Percentiles rank a stretch among this genome's conserved stretches.
These are phyloP conservation scores for Notarius lentiginosus DNA, from an alignment of 2,113 vertebrate species.

Conservation along the genomic window DNA sequence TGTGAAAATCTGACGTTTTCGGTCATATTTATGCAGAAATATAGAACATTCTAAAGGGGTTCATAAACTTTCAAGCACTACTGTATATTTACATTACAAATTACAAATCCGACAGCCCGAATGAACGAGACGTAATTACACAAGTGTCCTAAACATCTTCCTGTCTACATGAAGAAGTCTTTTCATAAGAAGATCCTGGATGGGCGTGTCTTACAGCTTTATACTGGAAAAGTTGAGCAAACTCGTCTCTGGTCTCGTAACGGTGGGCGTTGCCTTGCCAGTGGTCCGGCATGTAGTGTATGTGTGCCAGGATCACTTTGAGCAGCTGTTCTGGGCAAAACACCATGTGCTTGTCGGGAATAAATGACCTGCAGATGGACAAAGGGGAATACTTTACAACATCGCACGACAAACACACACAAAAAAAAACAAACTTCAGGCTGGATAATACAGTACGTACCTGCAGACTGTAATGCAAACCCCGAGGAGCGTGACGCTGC, in stretches of 20 bases:
- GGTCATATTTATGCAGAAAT: too few relatives aligned
- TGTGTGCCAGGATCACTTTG: conserved; percentile 92
- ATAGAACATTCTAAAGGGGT: too few relatives aligned
- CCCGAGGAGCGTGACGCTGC: conserved; percentile 92
- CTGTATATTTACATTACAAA: neutral
- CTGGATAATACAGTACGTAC: conserved; percentile 63
- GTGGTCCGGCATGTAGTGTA: conserved; percentile 99
- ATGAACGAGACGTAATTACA: neutral
- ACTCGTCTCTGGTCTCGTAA: conserved; percentile 95
- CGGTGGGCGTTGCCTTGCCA: conserved; percentile 97
- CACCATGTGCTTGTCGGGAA: conserved; percentile 96
- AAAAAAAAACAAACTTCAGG: neutral
- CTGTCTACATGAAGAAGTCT: neutral
- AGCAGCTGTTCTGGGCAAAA: conserved; percentile 98
- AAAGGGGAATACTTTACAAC: conserved; percentile 1
- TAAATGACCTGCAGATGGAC: conserved; percentile 83
- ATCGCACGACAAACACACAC: neutral
- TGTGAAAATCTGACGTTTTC: too few relatives aligned
- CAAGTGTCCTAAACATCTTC: neutral
- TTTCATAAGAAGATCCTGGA: neutral
- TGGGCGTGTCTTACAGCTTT: conserved; percentile 85
- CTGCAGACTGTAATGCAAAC: conserved; percentile 94
- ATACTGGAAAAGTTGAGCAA: conserved; percentile 98
- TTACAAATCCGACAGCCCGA: neutral
- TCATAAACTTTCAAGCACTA: too few relatives aligned